These are phyloP conservation scores for Heliconius sara DNA, from an alignment of 2,888 invertebrate genomes.

Conservation along the genomic window DNA sequence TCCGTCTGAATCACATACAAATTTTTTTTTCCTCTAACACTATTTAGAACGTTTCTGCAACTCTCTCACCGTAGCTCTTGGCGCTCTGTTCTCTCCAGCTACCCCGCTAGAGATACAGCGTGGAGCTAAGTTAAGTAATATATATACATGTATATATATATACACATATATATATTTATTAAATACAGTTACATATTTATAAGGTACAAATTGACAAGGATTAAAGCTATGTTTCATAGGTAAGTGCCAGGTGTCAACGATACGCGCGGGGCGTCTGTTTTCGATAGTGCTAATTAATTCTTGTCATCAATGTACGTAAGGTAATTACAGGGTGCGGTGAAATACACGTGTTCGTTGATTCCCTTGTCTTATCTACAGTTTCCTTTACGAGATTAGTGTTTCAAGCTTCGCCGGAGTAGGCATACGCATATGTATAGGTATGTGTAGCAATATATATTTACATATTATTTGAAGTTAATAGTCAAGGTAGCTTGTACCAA, in stretches of 20 bases:
- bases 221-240: slow-evolving; percentile 29
- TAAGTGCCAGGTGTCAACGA: slow-evolving; percentile 45
- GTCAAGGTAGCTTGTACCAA: neutral
- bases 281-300: slow-evolving; percentile 72
- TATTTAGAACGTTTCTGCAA: too few species aligned
- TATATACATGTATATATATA: too few species aligned
- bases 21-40: too few species aligned
- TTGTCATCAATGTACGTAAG: slow-evolving; percentile 64
- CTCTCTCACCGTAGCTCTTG: too few species aligned
- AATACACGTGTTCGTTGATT: slow-evolving; percentile 59
- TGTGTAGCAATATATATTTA: neutral
- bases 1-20: too few species aligned
- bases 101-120: too few species aligned
- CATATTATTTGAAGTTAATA: neutral
- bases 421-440: neutral
- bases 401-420: slow-evolving; percentile 31
- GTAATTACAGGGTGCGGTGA: slow-evolving; percentile 67
- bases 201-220: slow-evolving; percentile 14
- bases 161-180: neutral
- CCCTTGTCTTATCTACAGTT: slow-evolving; percentile 47
- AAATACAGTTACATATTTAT: neutral
- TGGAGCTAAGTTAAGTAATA: neutral
- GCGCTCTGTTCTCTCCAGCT: too few species aligned
- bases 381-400: slow-evolving; percentile 49
- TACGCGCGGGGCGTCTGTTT: slow-evolving; percentile 56